phyloP scores from a whole-genome alignment of 2,797 vertebrate genomes.

The Acanthurus lineatus region DNA sequence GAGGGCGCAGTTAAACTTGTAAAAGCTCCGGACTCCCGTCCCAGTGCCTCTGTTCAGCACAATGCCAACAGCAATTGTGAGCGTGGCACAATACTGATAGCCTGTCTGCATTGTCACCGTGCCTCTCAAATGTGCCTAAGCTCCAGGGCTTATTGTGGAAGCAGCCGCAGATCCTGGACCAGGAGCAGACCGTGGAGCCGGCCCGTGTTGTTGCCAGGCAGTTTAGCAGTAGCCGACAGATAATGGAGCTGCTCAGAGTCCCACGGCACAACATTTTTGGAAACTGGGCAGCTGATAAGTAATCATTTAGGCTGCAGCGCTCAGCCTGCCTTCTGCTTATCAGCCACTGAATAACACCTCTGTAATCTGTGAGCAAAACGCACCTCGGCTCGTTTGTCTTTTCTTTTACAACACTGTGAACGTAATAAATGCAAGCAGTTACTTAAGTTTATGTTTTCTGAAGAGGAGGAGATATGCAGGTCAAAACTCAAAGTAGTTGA shows the following conservation, averaged over 20 bases:
- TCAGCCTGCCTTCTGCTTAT: conserved; percentile 37
- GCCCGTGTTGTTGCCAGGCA: conserved; percentile 70
- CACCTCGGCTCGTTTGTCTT: not conserved
- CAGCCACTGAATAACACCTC: conserved; percentile 42
- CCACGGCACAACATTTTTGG: conserved; percentile 26
- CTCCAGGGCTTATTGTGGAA: conserved; percentile 70
- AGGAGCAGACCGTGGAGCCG: conserved; percentile 36
- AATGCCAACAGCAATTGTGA: conserved; percentile 63
- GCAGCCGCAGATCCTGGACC: conserved; percentile 56
- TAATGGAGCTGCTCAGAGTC: conserved; percentile 59
- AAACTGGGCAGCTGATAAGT: conserved; percentile 54
- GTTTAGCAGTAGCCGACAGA: conserved; percentile 58
- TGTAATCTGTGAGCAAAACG: conserved; percentile 18
- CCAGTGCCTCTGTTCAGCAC: conserved; percentile 53
- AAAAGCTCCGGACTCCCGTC: conserved; percentile 58
- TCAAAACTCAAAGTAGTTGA: not conserved
- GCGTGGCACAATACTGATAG: conserved; percentile 72
- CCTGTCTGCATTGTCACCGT: conserved; percentile 75
- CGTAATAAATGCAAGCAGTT: not conserved
- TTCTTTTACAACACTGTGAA: not conserved
- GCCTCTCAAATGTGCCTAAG: conserved; percentile 66
- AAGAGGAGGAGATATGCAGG: not conserved
- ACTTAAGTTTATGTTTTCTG: not conserved
- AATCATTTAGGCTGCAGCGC: conserved; percentile 49
- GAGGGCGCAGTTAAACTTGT: conserved; percentile 79